phyloP scores from a whole-genome alignment of 1,140 invertebrate genomes.

The Drosophila cardini region DNA sequence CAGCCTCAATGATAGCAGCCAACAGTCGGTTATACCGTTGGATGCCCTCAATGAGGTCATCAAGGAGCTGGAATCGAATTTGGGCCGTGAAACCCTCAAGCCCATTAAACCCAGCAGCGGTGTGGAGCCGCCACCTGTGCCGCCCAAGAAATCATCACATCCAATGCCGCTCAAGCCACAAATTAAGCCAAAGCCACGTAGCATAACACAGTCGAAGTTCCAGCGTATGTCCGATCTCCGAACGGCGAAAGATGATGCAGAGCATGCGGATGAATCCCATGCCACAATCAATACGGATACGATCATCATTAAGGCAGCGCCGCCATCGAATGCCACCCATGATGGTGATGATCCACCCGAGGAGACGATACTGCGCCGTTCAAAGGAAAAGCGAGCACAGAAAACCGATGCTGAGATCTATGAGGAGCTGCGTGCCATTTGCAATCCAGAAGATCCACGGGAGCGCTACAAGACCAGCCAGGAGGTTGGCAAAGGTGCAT shows the following conservation, averaged over 20 bases:
- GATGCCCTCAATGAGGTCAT: slow-evolving; percentile 75
- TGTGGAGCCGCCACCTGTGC: slow-evolving; percentile 82
- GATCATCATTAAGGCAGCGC: slow-evolving; percentile 77
- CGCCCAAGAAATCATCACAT: slow-evolving; percentile 78
- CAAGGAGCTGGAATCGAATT: slow-evolving; percentile 74
- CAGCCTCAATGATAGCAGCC: slow-evolving; percentile 75
- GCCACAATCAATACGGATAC: slow-evolving; percentile 85
- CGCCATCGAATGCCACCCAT: slow-evolving; percentile 1
- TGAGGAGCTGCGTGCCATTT: slow-evolving; percentile 92
- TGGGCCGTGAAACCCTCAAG: slow-evolving; percentile 74
- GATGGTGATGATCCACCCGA: slow-evolving; percentile 80
- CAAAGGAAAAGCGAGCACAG: slow-evolving; percentile 87
- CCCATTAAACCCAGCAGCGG: slow-evolving; percentile 25
- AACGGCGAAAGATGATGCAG: slow-evolving; percentile 46
- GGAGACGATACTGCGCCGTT: slow-evolving; percentile 85
- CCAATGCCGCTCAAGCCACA: slow-evolving; percentile 83
- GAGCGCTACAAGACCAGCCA: slow-evolving; percentile 92
- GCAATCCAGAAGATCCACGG: slow-evolving; percentile 91
- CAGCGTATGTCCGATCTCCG: slow-evolving; percentile 72
- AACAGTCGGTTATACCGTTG: slow-evolving; percentile 65
- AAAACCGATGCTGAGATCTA: slow-evolving; percentile 93
- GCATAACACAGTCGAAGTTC: slow-evolving; percentile 77
- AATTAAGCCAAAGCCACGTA: slow-evolving; percentile 79
- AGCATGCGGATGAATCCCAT: slow-evolving; percentile 6
- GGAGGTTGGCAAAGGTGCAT: slow-evolving; percentile 95